A percentile compares a stretch with the other conserved stretches of the same genome.
phyloP scores from a whole-genome alignment of 2,113 vertebrate genomes.

The Mionectes macconnelli region DNA sequence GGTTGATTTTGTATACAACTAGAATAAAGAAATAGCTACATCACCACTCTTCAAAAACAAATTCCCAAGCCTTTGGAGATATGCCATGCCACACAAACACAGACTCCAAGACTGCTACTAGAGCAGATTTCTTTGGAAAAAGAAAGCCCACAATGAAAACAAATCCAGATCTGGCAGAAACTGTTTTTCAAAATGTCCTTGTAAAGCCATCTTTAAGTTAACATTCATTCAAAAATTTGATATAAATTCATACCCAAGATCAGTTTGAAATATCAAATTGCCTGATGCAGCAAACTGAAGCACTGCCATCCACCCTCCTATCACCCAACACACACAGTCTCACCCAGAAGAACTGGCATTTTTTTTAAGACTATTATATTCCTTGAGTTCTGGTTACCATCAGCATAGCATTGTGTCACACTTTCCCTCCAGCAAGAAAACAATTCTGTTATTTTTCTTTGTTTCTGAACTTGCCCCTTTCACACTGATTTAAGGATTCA shows the following conservation, averaged over 20 bases:
- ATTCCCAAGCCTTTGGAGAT: constrained; percentile 15
- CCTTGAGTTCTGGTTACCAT: neutral
- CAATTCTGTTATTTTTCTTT: neutral
- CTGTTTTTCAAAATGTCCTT: neutral
- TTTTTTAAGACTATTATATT: neutral
- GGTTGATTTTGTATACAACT: constrained; percentile 40
- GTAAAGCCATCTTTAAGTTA: neutral
- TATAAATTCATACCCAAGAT: neutral
- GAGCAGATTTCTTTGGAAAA: constrained; percentile 20
- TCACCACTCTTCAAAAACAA: constrained; percentile 27
- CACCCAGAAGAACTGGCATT: accelerated
- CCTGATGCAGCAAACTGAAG: neutral
- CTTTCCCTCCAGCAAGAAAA: neutral
- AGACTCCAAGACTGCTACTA: constrained; percentile 7
- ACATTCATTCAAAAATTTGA: neutral
- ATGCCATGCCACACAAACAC: constrained; percentile 5
- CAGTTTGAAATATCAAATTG: neutral
- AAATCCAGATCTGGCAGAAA: neutral
- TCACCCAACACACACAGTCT: neutral
- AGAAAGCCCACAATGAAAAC: neutral
- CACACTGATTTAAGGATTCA: neutral
- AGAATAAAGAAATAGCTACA: constrained; percentile 53
- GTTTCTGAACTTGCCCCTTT: neutral
- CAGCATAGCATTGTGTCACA: neutral
- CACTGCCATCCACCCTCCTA: neutral